Evolutionary conservation across 2,888 invertebrate species (phyloP).

Genomic region (Sepioteuthis lessoniana): DNA sequence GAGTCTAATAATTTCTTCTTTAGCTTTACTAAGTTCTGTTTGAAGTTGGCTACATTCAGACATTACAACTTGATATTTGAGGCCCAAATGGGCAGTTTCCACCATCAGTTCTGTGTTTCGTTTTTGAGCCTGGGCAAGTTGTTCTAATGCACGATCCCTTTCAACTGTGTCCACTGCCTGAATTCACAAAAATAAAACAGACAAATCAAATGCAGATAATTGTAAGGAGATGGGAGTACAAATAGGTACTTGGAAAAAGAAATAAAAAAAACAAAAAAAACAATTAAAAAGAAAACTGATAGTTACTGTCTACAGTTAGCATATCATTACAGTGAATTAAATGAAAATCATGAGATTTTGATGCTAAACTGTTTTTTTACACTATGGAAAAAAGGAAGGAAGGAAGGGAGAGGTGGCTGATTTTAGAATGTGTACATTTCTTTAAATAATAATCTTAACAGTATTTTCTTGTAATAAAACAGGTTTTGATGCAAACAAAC

Average conservation of each 20-base stretch:
- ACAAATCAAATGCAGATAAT: not conserved
- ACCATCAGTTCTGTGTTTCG: constrained; percentile 81
- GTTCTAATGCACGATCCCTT: constrained; percentile 80
- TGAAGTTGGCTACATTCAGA: constrained; percentile 70
- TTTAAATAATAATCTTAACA: too few species aligned
- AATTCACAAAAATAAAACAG: not conserved
- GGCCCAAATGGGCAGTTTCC: constrained; percentile 75
- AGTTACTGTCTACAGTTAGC: too few species aligned
- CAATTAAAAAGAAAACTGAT: too few species aligned
- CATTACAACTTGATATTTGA: constrained; percentile 68
- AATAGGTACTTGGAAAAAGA: too few species aligned
- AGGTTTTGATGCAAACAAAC: too few species aligned
- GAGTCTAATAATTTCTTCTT: not conserved
- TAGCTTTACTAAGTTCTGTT: constrained; percentile 55
- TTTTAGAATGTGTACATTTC: not conserved
- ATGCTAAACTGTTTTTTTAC: too few species aligned
- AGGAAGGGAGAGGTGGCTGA: not conserved
- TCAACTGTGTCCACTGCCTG: constrained; percentile 86
- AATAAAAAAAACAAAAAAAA: too few species aligned
- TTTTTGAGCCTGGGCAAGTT: constrained; percentile 80
- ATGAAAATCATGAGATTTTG: too few species aligned
- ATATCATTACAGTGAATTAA: too few species aligned
- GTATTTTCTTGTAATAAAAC: too few species aligned
- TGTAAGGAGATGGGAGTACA: too few species aligned
- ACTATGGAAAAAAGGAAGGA: not conserved